Base-by-base conservation (phyloP, 2,113 vertebrate species). In the Crocuta crocuta region DNA sequence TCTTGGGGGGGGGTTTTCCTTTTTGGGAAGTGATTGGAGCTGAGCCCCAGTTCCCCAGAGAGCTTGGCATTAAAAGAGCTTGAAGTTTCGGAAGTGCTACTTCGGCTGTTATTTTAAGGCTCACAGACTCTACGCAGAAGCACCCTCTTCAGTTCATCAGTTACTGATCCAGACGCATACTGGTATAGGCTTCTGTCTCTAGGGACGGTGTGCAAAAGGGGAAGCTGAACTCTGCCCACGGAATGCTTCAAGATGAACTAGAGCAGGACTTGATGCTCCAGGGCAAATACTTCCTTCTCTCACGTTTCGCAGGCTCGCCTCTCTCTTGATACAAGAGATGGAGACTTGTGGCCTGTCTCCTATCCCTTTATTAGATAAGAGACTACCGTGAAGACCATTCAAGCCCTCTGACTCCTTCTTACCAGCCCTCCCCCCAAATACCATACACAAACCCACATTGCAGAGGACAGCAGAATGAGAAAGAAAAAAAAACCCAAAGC, bases 21-120 rank as follows among this genome's bases (percentile, higher is more conserved):
- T 93, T 94, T 79, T 19, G 85, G 88, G 91, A 94, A 95, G 33
- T 94, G 83, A 91, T 91, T 96, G 93, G 68, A 93, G 78, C 86
- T 82, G 84, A 94, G 92, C 28, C 73, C 33, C 39, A 23, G 48
- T 76, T 97, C 95, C 78, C 85, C 76, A 31, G 90, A 65, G 87
- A 95, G 45, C 28, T 26, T 81, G n/a, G 85, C 65, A 73, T n/a
- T 55, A 55, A 55, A 79, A 73, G 93, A 93, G 63, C 35, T 45
- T 89, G 71, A 93, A 58, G 90, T 61, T 95, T 71, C 73, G 53
- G 35, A 93, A 94, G 63, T 84, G 10, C 79, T 58, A 17, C 68
- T 92, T 39, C 0, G 23, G 61, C 84, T 96, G 78, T 73, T 85
- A 63, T 95, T 85, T 83, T 43, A 76, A 90, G 86, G 8, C 53